These are phyloP conservation scores for Colistium nudipinnis DNA, from an alignment of 2,113 vertebrate genomes.

Conservation along the genomic window DNA sequence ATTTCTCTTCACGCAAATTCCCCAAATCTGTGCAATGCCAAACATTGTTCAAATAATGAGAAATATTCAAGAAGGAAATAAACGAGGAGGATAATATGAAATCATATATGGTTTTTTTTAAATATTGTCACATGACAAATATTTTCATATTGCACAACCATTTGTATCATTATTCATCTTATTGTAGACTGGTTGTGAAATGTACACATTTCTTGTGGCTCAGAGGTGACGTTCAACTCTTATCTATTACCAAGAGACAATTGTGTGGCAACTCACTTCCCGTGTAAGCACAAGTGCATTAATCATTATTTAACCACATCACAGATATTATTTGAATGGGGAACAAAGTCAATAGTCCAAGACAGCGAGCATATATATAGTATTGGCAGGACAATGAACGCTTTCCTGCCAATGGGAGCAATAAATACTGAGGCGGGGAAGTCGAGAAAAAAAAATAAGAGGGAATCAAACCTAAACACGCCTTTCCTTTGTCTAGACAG, in stretches of 20 bases:
- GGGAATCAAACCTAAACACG: not conserved
- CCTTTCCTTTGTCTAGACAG: not conserved
- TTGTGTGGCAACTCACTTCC: not conserved
- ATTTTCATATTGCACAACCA: no score
- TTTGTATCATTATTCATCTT: no score
- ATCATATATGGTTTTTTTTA: not conserved
- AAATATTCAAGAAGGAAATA: no score
- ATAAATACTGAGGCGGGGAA: not conserved
- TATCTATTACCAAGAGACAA: not conserved
- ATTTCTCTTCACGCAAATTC: no score
- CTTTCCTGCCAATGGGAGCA: slow-evolving; percentile 3
- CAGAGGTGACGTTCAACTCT: not conserved
- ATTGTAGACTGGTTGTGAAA: not conserved
- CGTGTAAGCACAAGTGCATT: slow-evolving; percentile 1
- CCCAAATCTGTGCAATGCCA: no score
- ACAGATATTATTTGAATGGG: slow-evolving; percentile 1
- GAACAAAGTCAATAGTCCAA: slow-evolving; percentile 48
- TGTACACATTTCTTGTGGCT: slow-evolving; percentile 8
- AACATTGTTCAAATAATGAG: no score
- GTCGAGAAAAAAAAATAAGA: slow-evolving; percentile 1
- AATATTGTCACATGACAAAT: not conserved
- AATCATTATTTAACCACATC: slow-evolving; percentile 44
- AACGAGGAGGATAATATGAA: no score
- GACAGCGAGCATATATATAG: slow-evolving; percentile 1
- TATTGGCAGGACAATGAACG: not conserved